A percentile compares a stretch with the other conserved stretches of the same genome.
Conservation (phyloP, 2,113 vertebrate genomes). For the Microtus ochrogaster region DNA sequence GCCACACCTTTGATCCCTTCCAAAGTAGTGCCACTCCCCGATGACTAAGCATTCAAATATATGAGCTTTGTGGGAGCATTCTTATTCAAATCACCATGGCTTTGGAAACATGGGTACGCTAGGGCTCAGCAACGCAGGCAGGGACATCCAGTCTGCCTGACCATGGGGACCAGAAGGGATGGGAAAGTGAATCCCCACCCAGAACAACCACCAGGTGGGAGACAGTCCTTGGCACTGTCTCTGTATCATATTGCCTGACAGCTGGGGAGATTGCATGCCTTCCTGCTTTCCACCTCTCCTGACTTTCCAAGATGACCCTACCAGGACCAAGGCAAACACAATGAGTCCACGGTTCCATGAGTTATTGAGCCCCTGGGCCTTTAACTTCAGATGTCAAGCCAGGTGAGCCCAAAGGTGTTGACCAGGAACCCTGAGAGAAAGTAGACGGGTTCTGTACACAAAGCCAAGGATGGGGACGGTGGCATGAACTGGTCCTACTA, state of each 20-base stretch:
- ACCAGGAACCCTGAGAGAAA: background rate
- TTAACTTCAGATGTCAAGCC: background rate
- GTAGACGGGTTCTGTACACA: background rate
- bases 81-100: background rate
- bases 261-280: background rate
- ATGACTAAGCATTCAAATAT: background rate
- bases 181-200: background rate
- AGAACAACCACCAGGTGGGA: background rate
- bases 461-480: background rate
- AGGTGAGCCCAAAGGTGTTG: background rate
- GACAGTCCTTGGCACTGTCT: background rate
- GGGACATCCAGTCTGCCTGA: background rate
- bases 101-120: background rate
- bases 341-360: background rate
- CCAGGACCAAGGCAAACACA: background rate
- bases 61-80: background rate
- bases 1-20: background rate
- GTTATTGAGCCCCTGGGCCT: background rate
- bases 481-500: background rate
- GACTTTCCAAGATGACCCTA: background rate
- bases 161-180: background rate
- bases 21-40: background rate
- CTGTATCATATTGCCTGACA: rapidly evolving
- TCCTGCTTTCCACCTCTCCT: background rate
- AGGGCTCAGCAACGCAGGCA: background rate